Evolutionary conservation across 2,888 invertebrate genomes (phyloP), one percentile per base, ranked within the genome.

Genomic region (Carabus problematicus): DNA sequence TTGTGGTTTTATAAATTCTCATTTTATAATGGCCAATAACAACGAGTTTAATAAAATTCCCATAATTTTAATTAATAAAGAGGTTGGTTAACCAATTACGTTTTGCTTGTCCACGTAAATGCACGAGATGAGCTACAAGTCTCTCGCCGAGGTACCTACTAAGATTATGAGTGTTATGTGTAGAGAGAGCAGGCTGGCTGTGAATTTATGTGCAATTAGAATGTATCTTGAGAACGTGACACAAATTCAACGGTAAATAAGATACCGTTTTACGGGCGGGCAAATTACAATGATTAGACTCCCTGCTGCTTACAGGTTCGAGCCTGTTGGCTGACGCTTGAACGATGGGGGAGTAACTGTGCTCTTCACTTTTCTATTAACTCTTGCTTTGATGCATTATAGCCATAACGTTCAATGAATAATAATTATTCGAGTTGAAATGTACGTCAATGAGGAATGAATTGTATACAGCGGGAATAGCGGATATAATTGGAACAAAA

Each of bases 131-230:
- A 19, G 29, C 19, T 12, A 29, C 29, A 29, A 29, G 29, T 29
- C 29, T 2, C 3, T 2, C 29, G 29, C 29, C 29, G 29, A 29
- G 29, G 29, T 29, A 29, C 29, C n/a, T n/a, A 6, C 29, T 29
- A 29, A 29, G 29, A 12, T 45, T 16, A 12, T 18, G 19, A 14
- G 19, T 7, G 18, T 52, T 54, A 52, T 58, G 58, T 14, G 9
- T n/a, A n/a, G n/a, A 8, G 16, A 9, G 49, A 3, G 52, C 12
- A 45, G 45, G 39, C 54, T 29, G 14, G 19, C 64, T 39, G 16
- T 58, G 39, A 64, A 64, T 64, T 64, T 64, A 64, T 64, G 64
- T 64, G 64, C 58, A 64, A 64, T 64, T 64, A 64, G 58, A 64
- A 64, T 64, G 64, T 64, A 64, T 55, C 64, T 42, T n/a, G 56